Base-by-base conservation (phyloP, 2,888 invertebrate genomes). In the Athrips mouffetella region DNA sequence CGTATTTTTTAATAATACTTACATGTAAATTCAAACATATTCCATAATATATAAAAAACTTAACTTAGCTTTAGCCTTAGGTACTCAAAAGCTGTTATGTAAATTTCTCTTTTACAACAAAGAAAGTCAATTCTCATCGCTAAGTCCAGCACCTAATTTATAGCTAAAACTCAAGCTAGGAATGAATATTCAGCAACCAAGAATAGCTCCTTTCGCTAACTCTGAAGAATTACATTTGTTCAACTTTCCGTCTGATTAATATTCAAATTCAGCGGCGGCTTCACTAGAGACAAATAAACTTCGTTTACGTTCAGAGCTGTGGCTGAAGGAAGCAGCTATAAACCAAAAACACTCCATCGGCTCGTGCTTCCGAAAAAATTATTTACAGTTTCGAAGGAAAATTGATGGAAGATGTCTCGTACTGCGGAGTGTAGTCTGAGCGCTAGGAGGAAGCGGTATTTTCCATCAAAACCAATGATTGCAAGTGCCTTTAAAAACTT, bases 371-470 rank as follows among this genome's bases (percentile, higher is more conserved):
- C 45, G 53, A 23, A 49, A 33, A 41, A 2, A 13, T 16, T 27
- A 27, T 27, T 10, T 27, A 37, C 37, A 37, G 15, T 40, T 45
- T 45, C n/a, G 21, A 40, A 50, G 51, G 57, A 58, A 72, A 66
- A 70, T 71, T 66, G 62, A 54, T 56, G 52, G 54, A 62, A 55
- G 59, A 57, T 55, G 51, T 52, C 54, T 51, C 50, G 46, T 53
- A n/a, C n/a, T n/a, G n/a, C 51, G 18, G 46, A 48, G 57, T n/a
- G 5, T 13, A 21, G 48, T 27, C 20, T 20, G 29, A 37, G 20
- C 8, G 6, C 16, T 16, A 18, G 29, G 42, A n/a, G 29, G 1
- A 2, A 8, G 40, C 40, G 40, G 40, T 3, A 3, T 2, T n/a
- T n/a, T n/a, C n/a, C n/a, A n/a, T n/a, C n/a, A n/a, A n/a, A 27